Evolutionary conservation across 2,113 vertebrate species (phyloP), one percentile per base, ranked within the genome.

Genomic region (Climacteris rufus): DNA sequence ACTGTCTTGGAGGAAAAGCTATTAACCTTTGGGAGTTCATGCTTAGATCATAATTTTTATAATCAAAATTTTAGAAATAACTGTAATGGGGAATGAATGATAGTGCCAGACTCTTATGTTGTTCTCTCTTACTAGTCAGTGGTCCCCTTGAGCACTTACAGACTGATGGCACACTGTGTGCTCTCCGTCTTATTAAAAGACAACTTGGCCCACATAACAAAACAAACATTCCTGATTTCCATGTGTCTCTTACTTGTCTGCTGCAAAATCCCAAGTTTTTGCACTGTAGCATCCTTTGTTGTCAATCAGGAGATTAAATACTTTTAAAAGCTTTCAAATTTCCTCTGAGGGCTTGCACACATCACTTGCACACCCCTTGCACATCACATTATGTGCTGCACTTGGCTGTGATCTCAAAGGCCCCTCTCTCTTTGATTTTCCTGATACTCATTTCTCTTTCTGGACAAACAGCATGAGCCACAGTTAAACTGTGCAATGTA

Each of bases 321-420:
- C 50, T 83, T 90, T 52, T 12, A 86, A 93, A 95, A 96, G 75
- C 93, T 97, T 96, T 97, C 86, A 90, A 79, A 76, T 89, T 96
- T 81, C 79, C 93, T 89, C 95, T 59, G 72, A 95, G 90, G 96
- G 88, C 37, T 93, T 77, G 70, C 52, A 50, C 52, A 42, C 40
- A 74, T 56, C 64, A 9, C 49, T 83, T 71, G 72, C n/a, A 70
- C 44, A 33, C 39, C 39, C 52, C 78, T 70, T 60, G 89, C 94
- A 96, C 90, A 88, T 94, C 93, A 72, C 87, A 83, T 89, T 74
- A 95, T 70, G 74, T 90, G 80, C 96, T 96, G 94, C 89, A 56
- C 85, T 97, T 88, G 91, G 88, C 90, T 96, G 84, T 97, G 97
- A 97, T 89, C 96, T 97, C 94, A 92, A 81, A 96, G 74, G 33